phyloP scores from a whole-genome alignment of 2,888 invertebrate species.

The Eurois occulta region DNA sequence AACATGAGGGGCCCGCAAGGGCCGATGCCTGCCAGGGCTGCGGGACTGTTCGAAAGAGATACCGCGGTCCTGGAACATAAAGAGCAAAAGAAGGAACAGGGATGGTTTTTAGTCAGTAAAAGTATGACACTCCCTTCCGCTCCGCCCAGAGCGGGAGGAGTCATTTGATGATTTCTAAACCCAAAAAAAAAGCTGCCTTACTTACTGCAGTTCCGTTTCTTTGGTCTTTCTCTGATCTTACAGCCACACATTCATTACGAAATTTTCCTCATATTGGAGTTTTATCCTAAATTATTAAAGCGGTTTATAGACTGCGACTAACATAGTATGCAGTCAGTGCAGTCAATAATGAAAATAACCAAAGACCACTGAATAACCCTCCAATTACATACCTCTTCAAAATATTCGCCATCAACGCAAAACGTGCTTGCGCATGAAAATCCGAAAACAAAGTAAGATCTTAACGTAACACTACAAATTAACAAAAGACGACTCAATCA shows the following conservation, averaged over 20 bases:
- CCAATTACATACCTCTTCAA: conserved; percentile 9
- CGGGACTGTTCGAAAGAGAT: no score
- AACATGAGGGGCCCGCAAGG: no score
- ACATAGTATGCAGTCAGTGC: neutral
- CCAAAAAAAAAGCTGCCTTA: no score
- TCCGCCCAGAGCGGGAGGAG: no score
- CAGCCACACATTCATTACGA: neutral
- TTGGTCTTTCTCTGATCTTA: neutral
- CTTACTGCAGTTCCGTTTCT: neutral
- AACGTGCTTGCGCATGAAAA: conserved; percentile 44
- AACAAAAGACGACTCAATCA: conserved; percentile 65
- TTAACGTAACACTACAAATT: conserved; percentile 43
- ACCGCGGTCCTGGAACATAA: no score
- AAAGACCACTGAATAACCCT: neutral
- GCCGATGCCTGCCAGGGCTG: no score
- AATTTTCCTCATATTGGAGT: neutral
- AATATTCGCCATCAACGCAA: conserved; percentile 3
- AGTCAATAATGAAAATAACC: neutral
- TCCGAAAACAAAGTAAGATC: conserved; percentile 29
- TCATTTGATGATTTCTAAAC: no score
- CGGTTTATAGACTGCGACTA: neutral
- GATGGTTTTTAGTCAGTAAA: no score
- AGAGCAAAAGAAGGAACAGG: no score
- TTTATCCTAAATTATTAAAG: neutral
- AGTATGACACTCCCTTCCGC: no score